Base-by-base conservation (phyloP, 2,888 invertebrate species). In the Griposia aprilina region DNA sequence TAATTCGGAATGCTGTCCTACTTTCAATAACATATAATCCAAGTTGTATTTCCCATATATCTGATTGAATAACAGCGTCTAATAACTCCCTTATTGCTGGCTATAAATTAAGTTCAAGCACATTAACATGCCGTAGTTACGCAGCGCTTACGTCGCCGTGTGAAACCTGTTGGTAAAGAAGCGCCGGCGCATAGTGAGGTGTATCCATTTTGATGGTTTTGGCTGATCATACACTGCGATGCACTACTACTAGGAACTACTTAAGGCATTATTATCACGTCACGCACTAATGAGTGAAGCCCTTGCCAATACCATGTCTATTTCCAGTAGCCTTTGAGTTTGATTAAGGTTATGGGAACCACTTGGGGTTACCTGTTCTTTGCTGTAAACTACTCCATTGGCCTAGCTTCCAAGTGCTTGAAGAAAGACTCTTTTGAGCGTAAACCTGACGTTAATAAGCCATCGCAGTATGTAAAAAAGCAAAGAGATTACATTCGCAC, bases 141-240 rank as follows among this genome's bases (percentile, higher is more conserved):
- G 74, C 62, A 52, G 84, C 68, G 60, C 74, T 81, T 86, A 87
- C 87, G 84, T 86, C 66, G 78, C 72, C 63, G 48, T 74, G 59
- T 78, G 69, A 78, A 85, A 80, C 87, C 60, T 13, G 84, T 85
- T 67, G 48, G 11, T n/a, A 11, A 45, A 69, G 23, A 26, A 85
- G 55, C 62, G 62, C 23, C 0, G 11, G 30, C 23, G 50, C 23
- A 36, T 45, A 77, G 70, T 79, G 26, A 50, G 17, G 66, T 48
- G 83, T 71, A 71, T 17, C 70, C 50, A 10, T 71, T 78, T 55
- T 50, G 15, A 68, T n/a, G n/a, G 36, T n/a, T 69, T 69, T 57
- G 17, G 17, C 36, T 26, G 13, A 52, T 17, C 6, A 20, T 20
- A 17, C 17, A 20, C 20, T 50, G 50, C 50, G 17, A 20, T 50